phyloP scores from a whole-genome alignment of 1,140 invertebrate genomes.

The Temnothorax nylanderi region DNA sequence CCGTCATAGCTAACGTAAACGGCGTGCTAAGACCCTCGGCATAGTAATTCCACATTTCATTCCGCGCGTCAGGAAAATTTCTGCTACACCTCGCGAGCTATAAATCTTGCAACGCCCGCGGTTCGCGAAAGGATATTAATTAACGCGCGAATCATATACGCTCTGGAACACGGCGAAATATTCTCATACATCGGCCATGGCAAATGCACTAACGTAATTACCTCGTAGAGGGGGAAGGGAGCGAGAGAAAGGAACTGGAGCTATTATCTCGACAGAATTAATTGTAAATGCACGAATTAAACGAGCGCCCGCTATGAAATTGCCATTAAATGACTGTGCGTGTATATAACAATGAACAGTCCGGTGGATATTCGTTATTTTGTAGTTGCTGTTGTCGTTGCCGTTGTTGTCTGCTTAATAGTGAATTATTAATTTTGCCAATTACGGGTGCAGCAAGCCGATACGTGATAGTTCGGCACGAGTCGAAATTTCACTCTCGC shows the following conservation, averaged over 20 bases:
- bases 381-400: background rate
- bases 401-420: background rate
- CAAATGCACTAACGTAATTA: slow-evolving; percentile 59
- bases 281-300: slow-evolving; percentile 57
- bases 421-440: slow-evolving; percentile 46
- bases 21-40: slow-evolving; percentile 31
- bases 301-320: slow-evolving; percentile 24
- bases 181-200: slow-evolving; percentile 19
- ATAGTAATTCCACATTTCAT: slow-evolving; percentile 60
- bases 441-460: background rate
- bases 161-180: slow-evolving; percentile 34
- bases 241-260: background rate
- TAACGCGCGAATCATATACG: slow-evolving; percentile 68
- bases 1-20: slow-evolving; percentile 16
- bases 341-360: background rate
- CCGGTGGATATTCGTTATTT: slow-evolving; percentile 18
- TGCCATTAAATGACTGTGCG: slow-evolving; percentile 41
- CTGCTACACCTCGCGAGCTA: slow-evolving; percentile 29
- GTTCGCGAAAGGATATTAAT: slow-evolving; percentile 70
- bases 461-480: background rate
- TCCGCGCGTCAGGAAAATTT: slow-evolving; percentile 64
- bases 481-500: background rate
- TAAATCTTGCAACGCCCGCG: slow-evolving; percentile 69
- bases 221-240: background rate
- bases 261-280: slow-evolving; percentile 43